phyloP scores from a whole-genome alignment of 2,797 vertebrate genomes.

The Premnoplex brunnescens region DNA sequence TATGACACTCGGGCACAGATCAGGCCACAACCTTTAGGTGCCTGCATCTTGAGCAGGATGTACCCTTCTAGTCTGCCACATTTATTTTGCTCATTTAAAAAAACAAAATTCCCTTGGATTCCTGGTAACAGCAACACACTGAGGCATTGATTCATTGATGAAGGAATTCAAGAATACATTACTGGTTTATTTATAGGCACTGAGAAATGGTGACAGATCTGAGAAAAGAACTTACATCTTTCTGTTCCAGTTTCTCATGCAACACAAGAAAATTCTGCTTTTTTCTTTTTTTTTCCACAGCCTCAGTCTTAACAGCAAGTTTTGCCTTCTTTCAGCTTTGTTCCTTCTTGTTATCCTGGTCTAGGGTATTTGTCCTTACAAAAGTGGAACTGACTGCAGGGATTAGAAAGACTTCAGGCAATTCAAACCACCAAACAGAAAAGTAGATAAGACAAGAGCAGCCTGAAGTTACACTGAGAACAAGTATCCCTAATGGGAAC shows the following conservation, averaged over 20 bases:
- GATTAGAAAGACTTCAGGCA: not conserved
- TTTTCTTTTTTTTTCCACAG: not conserved
- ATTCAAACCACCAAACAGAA: not conserved
- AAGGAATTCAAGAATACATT: not conserved
- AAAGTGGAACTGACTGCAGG: not conserved
- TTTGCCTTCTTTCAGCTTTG: not conserved
- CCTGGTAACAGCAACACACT: not conserved
- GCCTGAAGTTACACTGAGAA: not conserved
- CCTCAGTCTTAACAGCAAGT: not conserved
- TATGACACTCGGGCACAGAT: not conserved
- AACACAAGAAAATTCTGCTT: not conserved
- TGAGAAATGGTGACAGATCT: not conserved
- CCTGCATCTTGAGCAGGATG: not conserved
- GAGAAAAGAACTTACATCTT: not conserved
- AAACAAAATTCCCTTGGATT: not conserved
- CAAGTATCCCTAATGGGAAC: not conserved
- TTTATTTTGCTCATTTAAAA: not conserved
- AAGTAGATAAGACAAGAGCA: not conserved
- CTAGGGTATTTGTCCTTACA: not conserved
- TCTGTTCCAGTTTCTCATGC: not conserved
- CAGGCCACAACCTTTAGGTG: not conserved
- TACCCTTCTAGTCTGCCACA: not conserved
- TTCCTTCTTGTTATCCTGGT: not conserved
- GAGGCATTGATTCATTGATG: not conserved
- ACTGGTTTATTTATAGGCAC: conserved; percentile 5